Base-by-base conservation (phyloP, 2,888 invertebrate genomes). In the Drosophila greeni region DNA sequence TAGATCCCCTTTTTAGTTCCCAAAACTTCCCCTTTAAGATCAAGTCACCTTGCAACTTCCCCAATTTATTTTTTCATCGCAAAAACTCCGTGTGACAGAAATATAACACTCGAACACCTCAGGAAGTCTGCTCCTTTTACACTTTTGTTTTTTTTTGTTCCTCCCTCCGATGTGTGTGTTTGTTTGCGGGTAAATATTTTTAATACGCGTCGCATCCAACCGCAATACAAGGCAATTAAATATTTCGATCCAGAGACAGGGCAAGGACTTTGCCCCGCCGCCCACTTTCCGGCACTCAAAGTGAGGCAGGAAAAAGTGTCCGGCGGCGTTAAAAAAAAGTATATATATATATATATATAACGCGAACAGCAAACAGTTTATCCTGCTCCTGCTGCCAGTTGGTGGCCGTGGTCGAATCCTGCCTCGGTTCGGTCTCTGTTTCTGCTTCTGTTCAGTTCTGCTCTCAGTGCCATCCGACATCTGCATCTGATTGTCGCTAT, bases 191-290 rank as follows among this genome's bases (percentile, higher is more conserved):
- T 81, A 81, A 81, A 81, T 83, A 81, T 81, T 82, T 82, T 82
- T 82, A 83, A 83, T 83, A 82, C 85, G 84, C 82, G 79, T 76
- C 71, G 75, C 76, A 85, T 77, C 76, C 85, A 82, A 86, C 85
- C 86, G 84, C 85, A 85, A 86, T 86, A 84, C 85, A 86, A 86
- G 85, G 86, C 85, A 85, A 85, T 85, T 85, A 85, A 85, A 86
- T 86, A 86, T 85, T 86, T 85, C 84, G 71, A 82, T 66, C 76
- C 80, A 57, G 70, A 66, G 66, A 53, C 58, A 56, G 54, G 47
- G 47, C 43, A 51, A 53, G 48, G 48, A 65, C 65, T 62, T 65
- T 64, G 66, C 73, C 56, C 66, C 24, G 49, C 67, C 58, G n/a
- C 56, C 64, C 73, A 64, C 40, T 49, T 43, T 20, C 43, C 48